These are phyloP conservation scores for Steinernema feltiae DNA, from an alignment of 1,140 invertebrate species.

Conservation along the genomic window DNA sequence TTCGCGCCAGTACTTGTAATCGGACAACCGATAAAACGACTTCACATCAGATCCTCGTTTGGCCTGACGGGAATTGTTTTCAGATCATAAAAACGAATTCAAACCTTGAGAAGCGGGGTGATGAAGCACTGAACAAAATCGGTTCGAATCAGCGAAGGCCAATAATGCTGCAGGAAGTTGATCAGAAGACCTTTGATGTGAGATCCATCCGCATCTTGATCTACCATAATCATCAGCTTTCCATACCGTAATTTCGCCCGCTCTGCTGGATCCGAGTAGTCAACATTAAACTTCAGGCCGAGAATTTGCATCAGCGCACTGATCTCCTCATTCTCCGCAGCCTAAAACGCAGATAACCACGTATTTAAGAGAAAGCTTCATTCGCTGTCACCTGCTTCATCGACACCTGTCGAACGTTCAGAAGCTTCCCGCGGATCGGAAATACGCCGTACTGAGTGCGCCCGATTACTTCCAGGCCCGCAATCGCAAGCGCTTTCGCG, in stretches of 20 bases:
- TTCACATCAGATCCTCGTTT: constrained; percentile 71
- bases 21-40: constrained; percentile 91
- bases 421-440: constrained; percentile 87
- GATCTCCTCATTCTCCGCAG: constrained; percentile 93
- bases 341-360: constrained; percentile 61
- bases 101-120: constrained; percentile 86
- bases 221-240: constrained; percentile 98
- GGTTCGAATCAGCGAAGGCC: constrained; percentile 80
- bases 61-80: constrained; percentile 62
- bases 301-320: constrained; percentile 89
- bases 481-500: constrained; percentile 90
- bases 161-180: constrained; percentile 95
- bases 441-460: constrained; percentile 92
- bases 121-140: constrained; percentile 95
- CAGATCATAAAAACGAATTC: background rate
- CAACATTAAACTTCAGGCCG: constrained; percentile 87
- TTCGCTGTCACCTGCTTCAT: constrained; percentile 70
- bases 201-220: constrained; percentile 89
- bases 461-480: constrained; percentile 85
- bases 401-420: constrained; percentile 91
- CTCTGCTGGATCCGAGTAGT: constrained; percentile 68
- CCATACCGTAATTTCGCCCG: constrained; percentile 85
- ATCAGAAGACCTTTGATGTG: constrained; percentile 96
- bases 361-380: background rate
- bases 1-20: constrained; percentile 90